Evolutionary conservation across 2,888 invertebrate species (phyloP).

Genomic region (Mesochorus sp.): DNA sequence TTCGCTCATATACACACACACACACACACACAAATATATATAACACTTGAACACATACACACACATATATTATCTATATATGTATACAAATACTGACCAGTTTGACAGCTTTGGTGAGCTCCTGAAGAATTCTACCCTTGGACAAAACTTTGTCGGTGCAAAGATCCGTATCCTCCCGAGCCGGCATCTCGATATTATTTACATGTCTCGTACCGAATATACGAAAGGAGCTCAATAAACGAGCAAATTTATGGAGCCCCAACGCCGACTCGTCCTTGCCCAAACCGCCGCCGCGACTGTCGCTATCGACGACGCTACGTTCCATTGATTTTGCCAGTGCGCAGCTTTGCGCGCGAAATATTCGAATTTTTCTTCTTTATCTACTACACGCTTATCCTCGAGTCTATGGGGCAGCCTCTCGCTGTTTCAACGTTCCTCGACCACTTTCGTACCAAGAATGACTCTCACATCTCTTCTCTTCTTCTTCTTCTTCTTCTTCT

Average conservation of each 20-base stretch:
- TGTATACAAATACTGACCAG: slow-evolving; percentile 75
- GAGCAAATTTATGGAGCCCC: slow-evolving; percentile 38
- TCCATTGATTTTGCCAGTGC: slow-evolving; percentile 79
- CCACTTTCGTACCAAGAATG: too few relatives aligned
- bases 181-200: slow-evolving; percentile 74
- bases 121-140: slow-evolving; percentile 79
- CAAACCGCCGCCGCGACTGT: slow-evolving; percentile 58
- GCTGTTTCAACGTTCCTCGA: too few relatives aligned
- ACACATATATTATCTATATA: background rate
- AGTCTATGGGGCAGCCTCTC: background rate
- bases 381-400: background rate
- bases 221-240: slow-evolving; percentile 45
- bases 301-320: slow-evolving; percentile 43
- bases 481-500: too few relatives aligned
- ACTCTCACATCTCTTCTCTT: too few relatives aligned
- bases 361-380: slow-evolving; percentile 48
- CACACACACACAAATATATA: too few relatives aligned
- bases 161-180: slow-evolving; percentile 78
- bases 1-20: too few relatives aligned
- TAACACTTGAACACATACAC: too few relatives aligned
- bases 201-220: slow-evolving; percentile 68
- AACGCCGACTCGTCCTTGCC: slow-evolving; percentile 48
- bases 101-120: slow-evolving; percentile 81
- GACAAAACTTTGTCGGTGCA: slow-evolving; percentile 80
- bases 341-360: slow-evolving; percentile 69